Evolutionary conservation across 1,140 invertebrate species (phyloP).

Genomic region (Episyrphus balteatus): DNA sequence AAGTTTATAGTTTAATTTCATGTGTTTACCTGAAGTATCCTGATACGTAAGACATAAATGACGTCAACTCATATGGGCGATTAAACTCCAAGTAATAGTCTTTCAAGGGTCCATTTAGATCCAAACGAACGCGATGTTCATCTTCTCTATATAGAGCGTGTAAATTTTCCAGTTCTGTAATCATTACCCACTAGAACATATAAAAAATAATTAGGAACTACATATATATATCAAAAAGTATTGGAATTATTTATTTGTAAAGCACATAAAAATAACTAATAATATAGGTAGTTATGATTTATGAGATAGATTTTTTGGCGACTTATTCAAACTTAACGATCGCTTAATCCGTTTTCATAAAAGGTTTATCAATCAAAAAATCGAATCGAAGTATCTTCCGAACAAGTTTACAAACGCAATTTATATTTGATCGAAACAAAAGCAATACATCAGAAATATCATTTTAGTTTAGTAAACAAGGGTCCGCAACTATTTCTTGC

Average conservation of each 20-base stretch:
- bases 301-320: no score
- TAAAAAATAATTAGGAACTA: conserved; percentile 6
- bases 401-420: no score
- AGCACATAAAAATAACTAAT: no score
- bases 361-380: no score
- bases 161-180: conserved; percentile 72
- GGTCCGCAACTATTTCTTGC: no score
- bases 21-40: conserved; percentile 64
- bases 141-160: conserved; percentile 35
- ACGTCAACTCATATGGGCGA: conserved; percentile 35
- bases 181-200: conserved; percentile 54
- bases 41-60: conserved; percentile 73
- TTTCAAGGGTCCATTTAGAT: conserved; percentile 23
- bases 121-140: conserved; percentile 14
- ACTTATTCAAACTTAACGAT: no score
- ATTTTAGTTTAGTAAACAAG: no score
- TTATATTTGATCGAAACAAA: no score
- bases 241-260: neutral
- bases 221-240: neutral
- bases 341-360: no score
- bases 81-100: conserved; percentile 27
- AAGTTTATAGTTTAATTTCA: neutral
- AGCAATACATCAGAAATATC: no score
- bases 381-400: no score
- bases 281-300: no score